Conservation (phyloP, 2,797 vertebrate species). For the Hoplostethus mediterraneus region DNA sequence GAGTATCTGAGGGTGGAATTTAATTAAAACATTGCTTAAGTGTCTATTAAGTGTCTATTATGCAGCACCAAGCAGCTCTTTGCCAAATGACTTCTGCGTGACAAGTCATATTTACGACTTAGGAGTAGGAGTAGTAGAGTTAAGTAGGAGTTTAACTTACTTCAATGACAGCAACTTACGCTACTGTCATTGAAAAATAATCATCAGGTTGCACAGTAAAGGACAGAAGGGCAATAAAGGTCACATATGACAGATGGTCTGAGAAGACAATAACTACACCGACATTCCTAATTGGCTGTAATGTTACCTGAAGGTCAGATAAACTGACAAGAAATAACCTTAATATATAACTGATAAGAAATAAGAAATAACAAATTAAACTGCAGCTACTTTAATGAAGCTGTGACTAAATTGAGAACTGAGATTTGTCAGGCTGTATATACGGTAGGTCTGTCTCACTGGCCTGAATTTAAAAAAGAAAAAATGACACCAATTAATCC, state of each 20-base stretch:
- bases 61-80: no score
- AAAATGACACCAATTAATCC: no score
- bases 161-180: neutral
- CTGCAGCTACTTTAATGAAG: conserved; percentile 16
- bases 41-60: no score
- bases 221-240: conserved; percentile 42
- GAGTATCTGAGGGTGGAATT: no score
- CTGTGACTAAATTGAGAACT: neutral
- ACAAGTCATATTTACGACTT: neutral
- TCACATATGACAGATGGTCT: conserved; percentile 48
- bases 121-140: neutral
- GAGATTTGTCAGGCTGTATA: neutral
- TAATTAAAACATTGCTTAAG: no score
- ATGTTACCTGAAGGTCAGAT: conserved; percentile 32
- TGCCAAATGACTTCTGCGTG: no score
- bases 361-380: conserved; percentile 30
- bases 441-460: no score
- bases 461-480: no score
- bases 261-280: conserved; percentile 5
- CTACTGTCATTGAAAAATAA: neutral
- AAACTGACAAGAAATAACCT: conserved; percentile 25
- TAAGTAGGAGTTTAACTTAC: no score
- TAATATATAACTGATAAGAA: conserved; percentile 2
- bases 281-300: conserved; percentile 35
- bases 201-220: conserved; percentile 5